Conservation (phyloP, 2,113 vertebrate genomes). For the Ceratotherium simum region DNA sequence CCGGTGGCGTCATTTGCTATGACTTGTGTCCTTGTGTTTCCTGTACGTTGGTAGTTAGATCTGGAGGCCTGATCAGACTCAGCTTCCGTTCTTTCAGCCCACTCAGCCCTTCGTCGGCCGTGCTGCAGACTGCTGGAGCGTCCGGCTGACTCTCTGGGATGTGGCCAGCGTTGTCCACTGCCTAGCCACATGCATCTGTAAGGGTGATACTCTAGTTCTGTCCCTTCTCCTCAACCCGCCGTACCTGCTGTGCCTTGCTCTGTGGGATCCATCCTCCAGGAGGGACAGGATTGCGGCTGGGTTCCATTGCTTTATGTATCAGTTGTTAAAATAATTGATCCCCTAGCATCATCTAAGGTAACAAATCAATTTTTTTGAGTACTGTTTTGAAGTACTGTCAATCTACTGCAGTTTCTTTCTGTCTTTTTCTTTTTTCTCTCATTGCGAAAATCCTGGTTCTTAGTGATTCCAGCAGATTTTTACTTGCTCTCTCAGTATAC, state of each 20-base stretch:
- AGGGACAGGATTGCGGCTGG: not conserved
- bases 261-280: not conserved
- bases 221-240: not conserved
- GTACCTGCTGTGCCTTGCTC: not conserved
- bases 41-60: not conserved
- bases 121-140: not conserved
- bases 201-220: too few relatives aligned
- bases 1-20: not conserved
- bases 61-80: not conserved
- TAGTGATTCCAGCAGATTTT: not conserved
- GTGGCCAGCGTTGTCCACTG: not conserved
- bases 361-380: not conserved
- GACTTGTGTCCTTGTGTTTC: not conserved
- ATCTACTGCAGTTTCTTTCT: not conserved
- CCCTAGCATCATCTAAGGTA: not conserved
- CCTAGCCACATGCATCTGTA: too few relatives aligned
- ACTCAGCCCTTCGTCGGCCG: rapidly evolving
- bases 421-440: not conserved
- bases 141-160: not conserved
- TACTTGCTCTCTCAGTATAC: not conserved
- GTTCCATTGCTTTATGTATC: not conserved
- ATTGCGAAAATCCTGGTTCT: not conserved
- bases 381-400: not conserved
- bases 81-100: not conserved
- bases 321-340: not conserved